Evolutionary conservation across 2,797 vertebrate genomes (phyloP).

Genomic region (Ispidina picta): DNA sequence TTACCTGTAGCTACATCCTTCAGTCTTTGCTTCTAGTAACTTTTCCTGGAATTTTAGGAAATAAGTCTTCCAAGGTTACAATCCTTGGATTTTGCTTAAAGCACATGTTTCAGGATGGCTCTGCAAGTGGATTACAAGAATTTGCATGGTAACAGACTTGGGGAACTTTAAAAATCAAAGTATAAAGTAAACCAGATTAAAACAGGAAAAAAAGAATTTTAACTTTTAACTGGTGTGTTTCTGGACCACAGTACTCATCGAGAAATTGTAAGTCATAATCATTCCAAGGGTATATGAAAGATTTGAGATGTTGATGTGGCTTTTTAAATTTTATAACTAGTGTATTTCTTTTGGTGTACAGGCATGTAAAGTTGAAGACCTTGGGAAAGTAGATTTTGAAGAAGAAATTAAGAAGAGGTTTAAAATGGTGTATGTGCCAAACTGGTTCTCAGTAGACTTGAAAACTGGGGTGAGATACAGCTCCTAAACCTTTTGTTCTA

Average conservation of each 20-base stretch:
- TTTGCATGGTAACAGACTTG: background rate
- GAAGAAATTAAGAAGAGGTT: conserved; percentile 99
- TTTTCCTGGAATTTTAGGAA: background rate
- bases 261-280: rapidly evolving
- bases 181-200: background rate
- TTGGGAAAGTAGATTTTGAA: conserved; percentile 98
- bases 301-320: background rate
- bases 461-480: conserved; percentile 92
- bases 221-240: background rate
- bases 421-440: conserved; percentile 99
- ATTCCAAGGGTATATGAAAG: background rate
- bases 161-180: background rate
- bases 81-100: background rate
- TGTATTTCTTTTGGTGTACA: conserved; percentile 50
- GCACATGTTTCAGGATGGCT: background rate
- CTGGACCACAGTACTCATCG: background rate
- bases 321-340: background rate
- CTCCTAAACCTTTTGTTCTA: background rate
- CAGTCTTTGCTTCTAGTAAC: background rate
- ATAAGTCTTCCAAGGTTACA: background rate
- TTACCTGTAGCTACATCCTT: background rate
- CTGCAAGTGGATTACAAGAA: background rate
- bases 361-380: conserved; percentile 98
- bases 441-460: conserved; percentile 99
- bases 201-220: background rate